A percentile compares a stretch with the other conserved stretches of the same genome.
Conservation (phyloP, 2,797 vertebrate species). For the Austrolebias charrua region DNA sequence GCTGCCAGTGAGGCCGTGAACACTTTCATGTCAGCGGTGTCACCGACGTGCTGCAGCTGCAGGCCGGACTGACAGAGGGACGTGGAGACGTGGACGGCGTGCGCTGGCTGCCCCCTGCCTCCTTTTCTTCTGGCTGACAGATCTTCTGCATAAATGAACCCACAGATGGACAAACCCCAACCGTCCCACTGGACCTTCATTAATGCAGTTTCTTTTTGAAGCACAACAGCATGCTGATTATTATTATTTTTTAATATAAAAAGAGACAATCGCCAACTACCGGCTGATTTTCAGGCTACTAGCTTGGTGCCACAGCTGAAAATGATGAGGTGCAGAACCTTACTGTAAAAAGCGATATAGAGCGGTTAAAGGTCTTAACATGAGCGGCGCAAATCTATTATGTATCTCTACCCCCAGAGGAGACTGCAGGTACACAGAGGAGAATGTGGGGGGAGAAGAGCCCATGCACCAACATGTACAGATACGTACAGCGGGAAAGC, state of each 20-base stretch:
- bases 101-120: conserved; percentile 34
- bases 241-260: conserved; percentile 9
- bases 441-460: conserved; percentile 2
- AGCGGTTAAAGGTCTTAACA: conserved; percentile 16
- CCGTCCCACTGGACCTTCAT: conserved; percentile 47
- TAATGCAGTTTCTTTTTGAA: conserved; percentile 45
- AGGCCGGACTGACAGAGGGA: conserved; percentile 42
- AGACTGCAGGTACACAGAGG: conserved; percentile 2
- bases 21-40: conserved; percentile 48
- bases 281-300: conserved; percentile 34
- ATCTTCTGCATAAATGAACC: conserved; percentile 61
- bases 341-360: conserved; percentile 29
- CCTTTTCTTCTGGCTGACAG: conserved; percentile 47
- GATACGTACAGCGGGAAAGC: conserved; percentile 43
- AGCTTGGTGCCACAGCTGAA: conserved; percentile 20
- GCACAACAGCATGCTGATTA: conserved; percentile 25
- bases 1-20: conserved; percentile 12
- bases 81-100: conserved; percentile 30
- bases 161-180: conserved; percentile 42
- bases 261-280: conserved; percentile 24
- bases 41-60: conserved; percentile 47
- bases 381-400: conserved; percentile 26
- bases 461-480: conserved; percentile 36
- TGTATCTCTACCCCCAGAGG: conserved; percentile 22
- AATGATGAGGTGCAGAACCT: conserved; percentile 17